A percentile compares a stretch with the other conserved stretches of the same genome.
Conservation (phyloP, 2,797 vertebrate genomes). For the Oryzias dopingdopingensis region DNA sequence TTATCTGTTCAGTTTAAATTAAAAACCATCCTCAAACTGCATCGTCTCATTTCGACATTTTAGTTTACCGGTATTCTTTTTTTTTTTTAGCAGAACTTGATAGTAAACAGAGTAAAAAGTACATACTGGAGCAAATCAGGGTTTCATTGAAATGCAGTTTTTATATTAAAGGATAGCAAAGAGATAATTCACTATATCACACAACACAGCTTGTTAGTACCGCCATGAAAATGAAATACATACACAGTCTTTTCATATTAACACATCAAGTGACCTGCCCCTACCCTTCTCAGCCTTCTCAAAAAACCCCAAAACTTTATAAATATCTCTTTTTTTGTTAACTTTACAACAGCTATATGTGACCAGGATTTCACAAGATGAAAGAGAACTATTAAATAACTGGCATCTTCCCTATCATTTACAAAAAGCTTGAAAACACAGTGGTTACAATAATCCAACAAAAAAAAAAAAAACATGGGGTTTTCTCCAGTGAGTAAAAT, state of each 20-base stretch:
- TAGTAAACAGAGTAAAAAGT: conserved; percentile 2
- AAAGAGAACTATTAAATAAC: conserved; percentile 83
- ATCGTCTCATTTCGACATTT: too few species aligned
- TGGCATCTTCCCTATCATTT: conserved; percentile 80
- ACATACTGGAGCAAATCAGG: conserved; percentile 30
- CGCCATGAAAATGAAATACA: conserved; percentile 83
- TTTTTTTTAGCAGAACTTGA: too few species aligned
- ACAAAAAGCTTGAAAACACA: conserved; percentile 75
- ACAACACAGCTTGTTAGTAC: conserved; percentile 84
- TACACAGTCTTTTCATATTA: conserved; percentile 84
- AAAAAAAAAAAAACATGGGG: conserved; percentile 23
- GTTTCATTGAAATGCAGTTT: conserved; percentile 75
- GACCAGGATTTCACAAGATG: conserved; percentile 75
- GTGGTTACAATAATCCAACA: conserved; percentile 82
- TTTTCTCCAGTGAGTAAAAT: conserved; percentile 82
- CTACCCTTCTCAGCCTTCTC: conserved; percentile 18
- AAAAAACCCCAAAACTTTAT: conserved; percentile 65
- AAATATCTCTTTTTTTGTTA: conserved; percentile 85
- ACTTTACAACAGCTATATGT: conserved; percentile 84
- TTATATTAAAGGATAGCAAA: conserved; percentile 87
- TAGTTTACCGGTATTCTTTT: too few species aligned
- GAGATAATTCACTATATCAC: conserved; percentile 82
- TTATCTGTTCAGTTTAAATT: too few species aligned
- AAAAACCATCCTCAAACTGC: too few species aligned
- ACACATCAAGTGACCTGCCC: conserved; percentile 78